These are phyloP conservation scores for Apaloderma vittatum DNA, from an alignment of 2,113 vertebrate genomes.

Conservation along the genomic window DNA sequence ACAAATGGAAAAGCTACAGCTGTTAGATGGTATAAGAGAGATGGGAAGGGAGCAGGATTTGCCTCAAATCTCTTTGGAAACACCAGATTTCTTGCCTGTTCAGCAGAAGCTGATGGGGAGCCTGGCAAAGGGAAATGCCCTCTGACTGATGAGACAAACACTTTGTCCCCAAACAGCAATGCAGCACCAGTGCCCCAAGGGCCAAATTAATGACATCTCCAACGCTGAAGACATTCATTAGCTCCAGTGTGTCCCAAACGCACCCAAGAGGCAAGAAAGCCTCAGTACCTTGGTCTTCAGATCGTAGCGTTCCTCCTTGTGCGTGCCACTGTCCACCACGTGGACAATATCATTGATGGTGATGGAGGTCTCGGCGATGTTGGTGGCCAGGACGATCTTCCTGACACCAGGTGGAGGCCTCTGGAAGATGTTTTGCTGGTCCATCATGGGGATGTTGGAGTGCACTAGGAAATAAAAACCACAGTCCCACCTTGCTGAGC, in stretches of 20 bases:
- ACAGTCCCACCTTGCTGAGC: not conserved
- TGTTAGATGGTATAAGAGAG: not conserved
- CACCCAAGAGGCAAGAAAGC: rapidly evolving
- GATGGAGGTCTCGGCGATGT: conserved; percentile 96
- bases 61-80: not conserved
- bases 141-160: not conserved
- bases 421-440: conserved; percentile 95
- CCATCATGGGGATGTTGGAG: conserved; percentile 93
- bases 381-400: conserved; percentile 94
- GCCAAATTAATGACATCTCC: rapidly evolving
- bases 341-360: conserved; percentile 97
- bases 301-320: conserved; percentile 96
- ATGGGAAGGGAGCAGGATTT: not conserved
- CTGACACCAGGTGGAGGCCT: conserved; percentile 83
- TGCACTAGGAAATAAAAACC: conserved; percentile 82
- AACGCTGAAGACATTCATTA: rapidly evolving
- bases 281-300: conserved; percentile 88
- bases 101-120: not conserved
- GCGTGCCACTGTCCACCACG: conserved; percentile 92
- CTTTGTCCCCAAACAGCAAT: not conserved
- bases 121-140: not conserved
- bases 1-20: not conserved
- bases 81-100: not conserved
- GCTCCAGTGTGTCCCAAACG: rapidly evolving
- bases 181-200: rapidly evolving